phyloP scores from a whole-genome alignment of 2,113 vertebrate genomes.

The Rhinolophus ferrumequinum region DNA sequence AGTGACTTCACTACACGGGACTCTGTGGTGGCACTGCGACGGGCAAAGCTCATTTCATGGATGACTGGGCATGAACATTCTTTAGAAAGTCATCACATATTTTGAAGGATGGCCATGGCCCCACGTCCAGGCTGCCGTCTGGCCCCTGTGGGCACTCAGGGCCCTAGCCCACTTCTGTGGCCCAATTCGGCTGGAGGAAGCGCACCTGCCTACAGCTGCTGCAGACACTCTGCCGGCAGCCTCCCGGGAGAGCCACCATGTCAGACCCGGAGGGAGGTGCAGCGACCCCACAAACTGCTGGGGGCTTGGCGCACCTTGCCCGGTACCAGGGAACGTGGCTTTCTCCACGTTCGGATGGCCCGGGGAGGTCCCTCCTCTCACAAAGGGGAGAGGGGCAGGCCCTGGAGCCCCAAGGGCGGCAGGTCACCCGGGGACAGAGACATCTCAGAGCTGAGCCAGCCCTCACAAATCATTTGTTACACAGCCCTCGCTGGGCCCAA shows the following conservation, averaged over 20 bases:
- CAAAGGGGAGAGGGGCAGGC: not conserved
- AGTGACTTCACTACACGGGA: rapidly evolving
- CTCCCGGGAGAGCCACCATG: rapidly evolving
- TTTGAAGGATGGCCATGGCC: rapidly evolving
- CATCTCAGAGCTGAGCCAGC: not conserved
- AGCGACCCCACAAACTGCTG: too few species aligned
- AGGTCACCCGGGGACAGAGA: not conserved
- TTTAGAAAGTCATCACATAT: not conserved
- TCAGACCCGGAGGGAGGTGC: not conserved
- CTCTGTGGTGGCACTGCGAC: rapidly evolving
- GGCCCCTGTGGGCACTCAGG: rapidly evolving
- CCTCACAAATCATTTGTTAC: not conserved
- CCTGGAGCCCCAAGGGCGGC: not conserved
- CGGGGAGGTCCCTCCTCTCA: too few species aligned
- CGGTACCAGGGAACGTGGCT: rapidly evolving
- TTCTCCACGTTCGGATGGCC: not conserved
- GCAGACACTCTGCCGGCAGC: rapidly evolving
- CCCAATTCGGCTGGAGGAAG: rapidly evolving
- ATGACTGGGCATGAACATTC: rapidly evolving
- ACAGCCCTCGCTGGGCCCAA: not conserved
- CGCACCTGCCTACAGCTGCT: rapidly evolving
- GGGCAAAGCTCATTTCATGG: not conserved
- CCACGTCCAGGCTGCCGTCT: not conserved
- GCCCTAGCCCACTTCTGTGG: not conserved
- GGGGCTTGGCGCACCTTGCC: too few species aligned